phyloP scores from a whole-genome alignment of 2,113 vertebrate genomes.

The Microtus montanus region DNA sequence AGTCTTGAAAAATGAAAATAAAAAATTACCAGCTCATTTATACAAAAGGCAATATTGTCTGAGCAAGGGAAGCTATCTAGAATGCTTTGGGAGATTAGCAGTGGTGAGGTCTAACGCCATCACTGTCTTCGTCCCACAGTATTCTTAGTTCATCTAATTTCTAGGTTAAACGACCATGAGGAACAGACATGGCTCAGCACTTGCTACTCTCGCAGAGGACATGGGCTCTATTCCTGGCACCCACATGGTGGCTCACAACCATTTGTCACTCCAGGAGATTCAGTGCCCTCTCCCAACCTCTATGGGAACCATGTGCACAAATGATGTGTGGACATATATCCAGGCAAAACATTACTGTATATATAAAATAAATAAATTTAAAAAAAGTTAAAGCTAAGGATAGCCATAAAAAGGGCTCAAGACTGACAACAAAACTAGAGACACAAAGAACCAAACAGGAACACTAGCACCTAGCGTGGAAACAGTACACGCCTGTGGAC shows the following conservation, averaged over 20 bases:
- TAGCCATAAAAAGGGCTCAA: not conserved
- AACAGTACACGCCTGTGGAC: not conserved
- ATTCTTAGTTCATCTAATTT: not conserved
- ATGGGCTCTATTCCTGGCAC: not conserved
- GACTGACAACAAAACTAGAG: not conserved
- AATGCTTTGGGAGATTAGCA: not conserved
- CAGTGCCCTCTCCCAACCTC: not conserved
- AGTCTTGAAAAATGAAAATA: not conserved
- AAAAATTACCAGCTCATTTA: not conserved
- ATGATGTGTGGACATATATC: not conserved
- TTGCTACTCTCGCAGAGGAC: not conserved
- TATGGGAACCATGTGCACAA: not conserved
- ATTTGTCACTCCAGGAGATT: not conserved
- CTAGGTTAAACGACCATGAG: not conserved
- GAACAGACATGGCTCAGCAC: not conserved
- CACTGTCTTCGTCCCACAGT: not conserved
- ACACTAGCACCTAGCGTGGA: not conserved
- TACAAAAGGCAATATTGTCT: not conserved
- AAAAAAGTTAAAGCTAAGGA: not conserved
- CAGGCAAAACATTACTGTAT: not conserved
- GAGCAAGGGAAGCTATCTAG: not conserved
- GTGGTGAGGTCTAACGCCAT: not conserved
- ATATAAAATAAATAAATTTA: not conserved
- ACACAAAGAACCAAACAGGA: not conserved
- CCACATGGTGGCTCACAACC: not conserved